Evolutionary conservation across 1,140 invertebrate genomes (phyloP), one percentile per base, ranked within the genome.

Genomic region (Papilio polyxenes): DNA sequence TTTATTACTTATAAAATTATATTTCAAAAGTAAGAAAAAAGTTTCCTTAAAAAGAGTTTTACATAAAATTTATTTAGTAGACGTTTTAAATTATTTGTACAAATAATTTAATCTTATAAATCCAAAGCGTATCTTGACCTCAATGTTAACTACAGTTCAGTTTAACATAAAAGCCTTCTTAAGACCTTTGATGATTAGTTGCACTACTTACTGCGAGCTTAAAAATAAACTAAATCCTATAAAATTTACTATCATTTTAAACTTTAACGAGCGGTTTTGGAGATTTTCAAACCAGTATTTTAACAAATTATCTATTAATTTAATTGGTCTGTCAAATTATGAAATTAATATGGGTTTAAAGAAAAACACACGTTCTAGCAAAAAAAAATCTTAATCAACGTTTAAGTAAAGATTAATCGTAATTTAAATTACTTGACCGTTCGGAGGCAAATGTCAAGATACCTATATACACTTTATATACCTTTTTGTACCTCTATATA

Each of bases 31-130:
- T 53, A 53, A 53, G 51, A 13, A 53, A 11, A 53, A 10, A 53
- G 3, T 1, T 44, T 44, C 3, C 40, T 44, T 44, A 44, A 6
- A 59, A n/a, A 20, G 62, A 11, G 31, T 23, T 65, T 65, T 31
- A 23, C 10, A 31, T 65, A 65, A 65, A 37, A 65, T 65, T 10
- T 5, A 31, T 31, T 9, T 10, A 65, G 20, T 31, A 3, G 31
- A 31, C 2, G 20, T 65, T 65, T 65, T 65, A 65, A 10, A 31
- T 65, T 9, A 11, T 23, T 10, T 31, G n/a, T 59, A 59, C 20
- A 59, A 59, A 59, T 59, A 59, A 20, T 59, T 20, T 59, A 59
- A 59, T 59, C 56, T 59, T 59, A 59, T 59, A 59, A 59, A 59
- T 9, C 56, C 56, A 59, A 59, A 59, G 17, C 56, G 7, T 20